Evolutionary conservation across 1,140 invertebrate species (phyloP), one percentile per base, ranked within the genome.

Genomic region (Pseudomyrmex sp.): DNA sequence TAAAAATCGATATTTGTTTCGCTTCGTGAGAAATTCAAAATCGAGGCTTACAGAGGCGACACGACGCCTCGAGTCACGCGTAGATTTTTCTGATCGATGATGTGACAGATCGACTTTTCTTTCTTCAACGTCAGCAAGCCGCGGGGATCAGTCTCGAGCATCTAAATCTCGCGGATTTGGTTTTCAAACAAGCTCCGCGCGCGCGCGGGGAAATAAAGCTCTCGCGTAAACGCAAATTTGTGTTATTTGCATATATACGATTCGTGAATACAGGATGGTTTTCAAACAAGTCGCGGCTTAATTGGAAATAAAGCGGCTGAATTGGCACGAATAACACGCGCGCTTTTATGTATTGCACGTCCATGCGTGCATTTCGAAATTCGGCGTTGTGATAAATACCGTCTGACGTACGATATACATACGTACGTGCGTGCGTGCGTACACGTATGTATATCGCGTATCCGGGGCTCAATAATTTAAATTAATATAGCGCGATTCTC

Each of bases 131-230:
- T 79, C 65, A 59, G 76, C 76, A 79, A 70, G 20, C 35, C 35
- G 35, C 35, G 65, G 18, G 76, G 52, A 79, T 79, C 65, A 58
- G 52, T 44, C n/a, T 2, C 13, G 15, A 48, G 20, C 76, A 44
- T 18, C 76, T 69, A 70, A 79, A 79, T 79, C 76, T 79, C 76
- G 58, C 52, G 52, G 54, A 79, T 79, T 79, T 79, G 76, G 52
- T 79, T 79, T 79, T 59, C 76, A 79, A 79, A 79, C 65, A 20
- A 79, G 65, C 20, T 58, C 18, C 20, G 48, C 35, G 35, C 35
- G 4, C 59, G 61, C 74, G 8, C 76, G 5, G 65, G 0, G 44
- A 50, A 7, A 35, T 70, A 26, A 48, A 70, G 52, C 76, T 59
- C 63, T 58, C 20, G 18, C 15, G 52, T 79, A 79, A 18, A 77